These are phyloP conservation scores for Drosophila monieri DNA, from an alignment of 2,888 invertebrate species.

Conservation along the genomic window DNA sequence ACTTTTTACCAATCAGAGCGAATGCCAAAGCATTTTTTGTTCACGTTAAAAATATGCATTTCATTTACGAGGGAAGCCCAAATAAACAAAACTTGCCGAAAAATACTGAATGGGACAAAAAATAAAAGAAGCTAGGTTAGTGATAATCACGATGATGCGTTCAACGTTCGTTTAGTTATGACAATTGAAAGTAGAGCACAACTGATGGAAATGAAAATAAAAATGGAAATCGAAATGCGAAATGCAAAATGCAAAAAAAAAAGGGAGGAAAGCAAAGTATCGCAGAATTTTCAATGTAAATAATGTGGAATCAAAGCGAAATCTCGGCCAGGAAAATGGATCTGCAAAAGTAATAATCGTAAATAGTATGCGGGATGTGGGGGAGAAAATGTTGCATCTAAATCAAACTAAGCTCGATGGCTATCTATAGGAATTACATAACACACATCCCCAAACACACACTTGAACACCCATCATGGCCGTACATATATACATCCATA, in stretches of 20 bases:
- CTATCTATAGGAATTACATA: constrained; percentile 27
- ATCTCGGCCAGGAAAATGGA: constrained; percentile 19
- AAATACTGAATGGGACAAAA: constrained; percentile 10
- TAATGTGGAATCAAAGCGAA: constrained; percentile 54
- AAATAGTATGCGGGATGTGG: constrained; percentile 22
- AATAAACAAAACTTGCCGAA: not conserved
- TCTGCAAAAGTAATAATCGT: constrained; percentile 38
- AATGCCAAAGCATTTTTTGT: constrained; percentile 49
- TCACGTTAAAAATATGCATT: constrained; percentile 67
- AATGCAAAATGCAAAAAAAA: not conserved
- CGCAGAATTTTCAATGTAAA: constrained; percentile 62
- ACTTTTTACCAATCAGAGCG: constrained; percentile 55
- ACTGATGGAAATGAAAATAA: not conserved
- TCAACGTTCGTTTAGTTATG: constrained; percentile 76
- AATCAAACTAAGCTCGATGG: constrained; percentile 52
- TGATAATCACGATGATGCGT: constrained; percentile 75
- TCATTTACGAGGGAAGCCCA: constrained; percentile 52
- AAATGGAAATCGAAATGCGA: not conserved
- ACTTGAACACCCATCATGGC: not conserved
- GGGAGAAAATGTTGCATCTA: constrained; percentile 45
- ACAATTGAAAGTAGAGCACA: constrained; percentile 50
- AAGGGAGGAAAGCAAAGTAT: not conserved
- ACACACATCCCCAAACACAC: constrained; percentile 1
- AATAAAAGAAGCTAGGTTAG: constrained; percentile 58
- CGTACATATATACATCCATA: constrained; percentile 1